These are phyloP conservation scores for Onchidella celtica DNA, from an alignment of 2,888 invertebrate species.

Conservation along the genomic window DNA sequence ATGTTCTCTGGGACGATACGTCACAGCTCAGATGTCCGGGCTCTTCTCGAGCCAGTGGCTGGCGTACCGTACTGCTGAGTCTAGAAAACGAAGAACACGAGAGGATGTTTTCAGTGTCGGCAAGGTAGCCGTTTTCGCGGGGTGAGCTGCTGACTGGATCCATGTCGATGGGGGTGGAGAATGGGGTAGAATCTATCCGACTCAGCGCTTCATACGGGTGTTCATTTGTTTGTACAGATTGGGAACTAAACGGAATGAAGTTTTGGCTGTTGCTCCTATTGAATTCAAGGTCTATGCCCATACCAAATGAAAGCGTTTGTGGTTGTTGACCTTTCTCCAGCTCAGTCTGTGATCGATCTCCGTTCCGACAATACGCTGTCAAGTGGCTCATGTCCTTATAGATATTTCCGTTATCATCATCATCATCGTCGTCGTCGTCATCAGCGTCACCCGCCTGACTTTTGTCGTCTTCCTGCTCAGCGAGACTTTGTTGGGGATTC, in stretches of 20 bases:
- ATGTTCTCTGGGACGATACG: neutral
- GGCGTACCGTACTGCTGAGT: neutral
- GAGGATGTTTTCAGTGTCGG: constrained; percentile 61
- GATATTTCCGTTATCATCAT: neutral
- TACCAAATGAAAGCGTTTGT: neutral
- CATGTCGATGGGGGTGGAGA: neutral
- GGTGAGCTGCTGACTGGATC: constrained; percentile 16
- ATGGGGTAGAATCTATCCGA: neutral
- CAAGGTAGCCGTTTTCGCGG: constrained; percentile 64
- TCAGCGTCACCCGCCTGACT: neutral
- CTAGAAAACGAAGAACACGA: constrained; percentile 26
- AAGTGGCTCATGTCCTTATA: neutral
- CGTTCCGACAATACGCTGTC: neutral
- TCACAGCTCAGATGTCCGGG: neutral
- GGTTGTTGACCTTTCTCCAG: neutral
- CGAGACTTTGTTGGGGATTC: too few relatives aligned
- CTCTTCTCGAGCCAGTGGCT: neutral
- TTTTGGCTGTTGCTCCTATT: neutral
- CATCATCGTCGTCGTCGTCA: constrained; percentile 30
- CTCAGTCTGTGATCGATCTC: neutral
- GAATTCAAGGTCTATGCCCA: neutral
- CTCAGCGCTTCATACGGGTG: neutral
- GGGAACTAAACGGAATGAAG: too few relatives aligned
- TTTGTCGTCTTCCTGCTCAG: neutral
- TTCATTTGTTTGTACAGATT: neutral